Percentiles rank a stretch among this genome's conserved stretches.
Conservation (phyloP, 2,888 invertebrate species). For the Lacanobia wlatinum region DNA sequence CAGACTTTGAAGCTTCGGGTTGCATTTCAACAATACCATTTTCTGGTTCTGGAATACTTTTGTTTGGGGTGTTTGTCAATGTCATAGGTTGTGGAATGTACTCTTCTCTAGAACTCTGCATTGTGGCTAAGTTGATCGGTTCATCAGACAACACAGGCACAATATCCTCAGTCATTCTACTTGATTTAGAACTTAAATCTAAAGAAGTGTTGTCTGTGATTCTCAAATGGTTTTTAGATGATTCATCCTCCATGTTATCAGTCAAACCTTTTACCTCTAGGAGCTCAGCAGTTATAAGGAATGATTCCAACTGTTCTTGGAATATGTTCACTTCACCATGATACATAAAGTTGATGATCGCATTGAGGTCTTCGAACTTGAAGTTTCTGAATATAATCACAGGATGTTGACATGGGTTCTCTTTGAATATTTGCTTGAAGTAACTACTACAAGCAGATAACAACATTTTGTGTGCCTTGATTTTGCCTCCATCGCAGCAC, state of each 20-base stretch:
- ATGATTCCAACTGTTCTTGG: conserved; percentile 94
- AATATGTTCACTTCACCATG: conserved; percentile 95
- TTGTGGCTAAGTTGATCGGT: conserved; percentile 86
- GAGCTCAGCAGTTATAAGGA: conserved; percentile 94
- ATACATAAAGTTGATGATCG: conserved; percentile 95
- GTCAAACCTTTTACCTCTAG: conserved; percentile 95
- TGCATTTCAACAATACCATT: conserved; percentile 74
- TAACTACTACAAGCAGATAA: conserved; percentile 96
- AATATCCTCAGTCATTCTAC: conserved; percentile 77
- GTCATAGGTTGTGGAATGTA: conserved; percentile 80
- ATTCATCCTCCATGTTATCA: conserved; percentile 89
- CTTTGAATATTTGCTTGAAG: conserved; percentile 93
- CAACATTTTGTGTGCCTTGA: conserved; percentile 96
- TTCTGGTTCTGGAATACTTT: conserved; percentile 73
- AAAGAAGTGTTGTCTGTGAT: conserved; percentile 82
- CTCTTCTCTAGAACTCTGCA: conserved; percentile 81
- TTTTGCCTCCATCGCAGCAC: conserved; percentile 95
- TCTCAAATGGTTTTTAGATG: conserved; percentile 79
- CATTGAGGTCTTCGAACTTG: conserved; percentile 94
- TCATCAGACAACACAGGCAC: conserved; percentile 82
- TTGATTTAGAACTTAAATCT: conserved; percentile 86
- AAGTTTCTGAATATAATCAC: conserved; percentile 95
- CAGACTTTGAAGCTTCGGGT: conserved; percentile 70
- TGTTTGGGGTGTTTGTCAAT: conserved; percentile 44
- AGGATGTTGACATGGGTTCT: conserved; percentile 95